Conservation (phyloP, 2,888 invertebrate species). For the Fragum sueziense region DNA sequence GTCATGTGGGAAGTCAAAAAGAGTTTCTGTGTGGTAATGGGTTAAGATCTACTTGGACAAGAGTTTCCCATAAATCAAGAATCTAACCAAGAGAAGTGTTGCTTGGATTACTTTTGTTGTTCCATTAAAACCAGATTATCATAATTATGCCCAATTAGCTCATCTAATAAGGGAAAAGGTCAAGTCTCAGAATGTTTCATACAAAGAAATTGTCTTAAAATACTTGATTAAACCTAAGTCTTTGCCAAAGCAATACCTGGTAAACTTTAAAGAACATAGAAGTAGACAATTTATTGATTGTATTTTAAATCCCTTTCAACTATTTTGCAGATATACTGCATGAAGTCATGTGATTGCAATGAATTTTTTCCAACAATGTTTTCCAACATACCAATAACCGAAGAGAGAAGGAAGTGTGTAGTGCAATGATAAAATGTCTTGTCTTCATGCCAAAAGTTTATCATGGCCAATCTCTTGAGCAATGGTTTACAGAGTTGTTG, state of each 20-base stretch:
- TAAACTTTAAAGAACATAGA: too few species aligned
- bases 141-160: conserved; percentile 4
- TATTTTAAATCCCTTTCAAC: background rate
- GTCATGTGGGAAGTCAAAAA: too few species aligned
- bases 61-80: conserved; percentile 1
- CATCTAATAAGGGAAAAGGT: background rate
- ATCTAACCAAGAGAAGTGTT: conserved; percentile 1
- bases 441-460: too few species aligned
- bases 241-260: background rate
- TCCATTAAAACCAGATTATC: conserved; percentile 1
- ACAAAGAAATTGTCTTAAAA: background rate
- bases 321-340: background rate
- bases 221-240: background rate
- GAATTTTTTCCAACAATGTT: too few species aligned
- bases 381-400: too few species aligned
- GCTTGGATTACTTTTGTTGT: background rate
- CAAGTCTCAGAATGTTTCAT: background rate
- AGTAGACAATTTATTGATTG: background rate
- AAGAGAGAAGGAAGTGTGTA: too few species aligned
- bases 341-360: too few species aligned
- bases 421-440: too few species aligned
- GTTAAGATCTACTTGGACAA: background rate
- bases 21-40: too few species aligned
- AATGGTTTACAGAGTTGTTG: too few species aligned
- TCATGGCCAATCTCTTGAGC: too few species aligned